Base-by-base conservation (phyloP, 2,888 invertebrate species). In the Xylota segnis region DNA sequence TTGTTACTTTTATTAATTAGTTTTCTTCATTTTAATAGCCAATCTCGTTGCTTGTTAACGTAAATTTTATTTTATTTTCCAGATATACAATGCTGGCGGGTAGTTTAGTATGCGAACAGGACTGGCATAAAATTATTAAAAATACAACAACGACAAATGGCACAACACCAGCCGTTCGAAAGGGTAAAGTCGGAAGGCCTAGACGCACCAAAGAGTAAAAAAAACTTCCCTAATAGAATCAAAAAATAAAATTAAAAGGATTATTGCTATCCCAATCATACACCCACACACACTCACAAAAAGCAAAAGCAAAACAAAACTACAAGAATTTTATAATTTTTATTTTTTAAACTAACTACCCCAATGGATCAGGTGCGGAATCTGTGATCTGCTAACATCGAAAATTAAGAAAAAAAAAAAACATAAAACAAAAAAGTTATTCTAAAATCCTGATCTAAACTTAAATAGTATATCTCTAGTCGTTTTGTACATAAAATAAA, bases 41-140 rank as follows among this genome's bases (percentile, higher is more conserved):
- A 5, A 29, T 23, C 32, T 32, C 16, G 10, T 2, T 58, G 34
- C 1, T 27, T 12, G 7, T 9, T 18, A 61, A 29, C 5, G 6
- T 29, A 9, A n/a, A 47, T 59, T 34, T n/a, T 32, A 2, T 63
- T 40, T 23, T 78, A 34, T 75, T 34, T 63, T 29, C 56, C 23
- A 95, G 95, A 94, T 98, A 97, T 94, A 97, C 97, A 93, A 95
- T 98, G 94, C 94, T 98, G 90, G 96, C 97, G 91, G 98, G 98
- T 88, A 96, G 96, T 91, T 94, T 98, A 91, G 96, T 98, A 88
- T 98, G 98, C 94, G 98, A 98, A 93, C 96, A 97, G 93, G 98
- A 98, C 94, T 98, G 97, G 96, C 97, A 97, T 93, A 98, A 98
- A 93, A 94, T 98, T 91, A 95, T 97, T 93, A 97, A 97, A 93